A percentile compares a stretch with the other conserved stretches of the same genome.
Evolutionary conservation across 2,113 vertebrate species (phyloP).

Genomic region (Terrapene triunguis): DNA sequence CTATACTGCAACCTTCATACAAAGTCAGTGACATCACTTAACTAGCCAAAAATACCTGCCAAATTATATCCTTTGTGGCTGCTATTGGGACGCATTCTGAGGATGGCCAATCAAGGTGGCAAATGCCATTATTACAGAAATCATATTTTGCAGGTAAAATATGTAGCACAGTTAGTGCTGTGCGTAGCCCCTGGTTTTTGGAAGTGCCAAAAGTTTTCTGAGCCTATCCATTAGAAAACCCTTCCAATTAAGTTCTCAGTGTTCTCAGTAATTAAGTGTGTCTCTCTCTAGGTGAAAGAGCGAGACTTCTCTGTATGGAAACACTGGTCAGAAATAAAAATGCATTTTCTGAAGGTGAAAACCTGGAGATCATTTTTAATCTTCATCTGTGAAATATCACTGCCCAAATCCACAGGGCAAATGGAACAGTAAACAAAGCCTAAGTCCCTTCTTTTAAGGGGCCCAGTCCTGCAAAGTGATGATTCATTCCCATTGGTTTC

Average conservation of each 20-base stretch:
- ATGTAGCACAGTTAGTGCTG: rapidly evolving
- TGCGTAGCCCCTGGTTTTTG: not conserved
- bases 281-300: slow-evolving; percentile 30
- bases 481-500: not conserved
- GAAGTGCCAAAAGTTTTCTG: not conserved
- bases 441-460: not conserved
- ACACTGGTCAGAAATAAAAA: slow-evolving; percentile 33
- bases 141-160: not conserved
- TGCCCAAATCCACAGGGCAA: slow-evolving; percentile 30
- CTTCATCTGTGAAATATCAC: slow-evolving; percentile 49
- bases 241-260: slow-evolving; percentile 24
- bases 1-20: not conserved
- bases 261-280: not conserved
- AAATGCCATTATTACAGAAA: not conserved
- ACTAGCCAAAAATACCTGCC: not conserved
- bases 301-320: slow-evolving; percentile 32
- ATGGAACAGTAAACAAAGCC: not conserved
- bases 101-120: not conserved
- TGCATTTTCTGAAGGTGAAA: not conserved
- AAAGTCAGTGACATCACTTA: not conserved
- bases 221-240: not conserved
- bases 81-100: not conserved
- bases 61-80: not conserved
- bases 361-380: slow-evolving; percentile 29
- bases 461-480: rapidly evolving